These are phyloP conservation scores for Pangasianodon hypophthalmus DNA, from an alignment of 2,113 vertebrate species.

Conservation along the genomic window DNA sequence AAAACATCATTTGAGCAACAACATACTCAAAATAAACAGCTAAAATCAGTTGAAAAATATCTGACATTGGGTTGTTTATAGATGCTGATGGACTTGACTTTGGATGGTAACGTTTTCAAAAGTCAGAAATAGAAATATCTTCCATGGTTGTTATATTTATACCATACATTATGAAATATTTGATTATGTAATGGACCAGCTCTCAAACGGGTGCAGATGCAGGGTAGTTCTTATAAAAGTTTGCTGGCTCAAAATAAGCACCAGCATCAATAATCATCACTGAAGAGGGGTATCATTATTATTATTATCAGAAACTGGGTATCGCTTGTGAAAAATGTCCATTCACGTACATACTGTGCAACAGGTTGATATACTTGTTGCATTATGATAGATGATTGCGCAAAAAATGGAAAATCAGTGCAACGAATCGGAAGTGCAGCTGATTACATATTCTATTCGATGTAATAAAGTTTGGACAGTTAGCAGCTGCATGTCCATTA, in stretches of 20 bases:
- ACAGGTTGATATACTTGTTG: background rate
- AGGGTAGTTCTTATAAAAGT: background rate
- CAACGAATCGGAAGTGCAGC: background rate
- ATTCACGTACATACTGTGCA: background rate
- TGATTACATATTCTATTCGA: background rate
- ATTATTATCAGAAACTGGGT: background rate
- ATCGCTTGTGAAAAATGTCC: background rate
- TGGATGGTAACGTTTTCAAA: background rate
- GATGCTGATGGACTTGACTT: background rate
- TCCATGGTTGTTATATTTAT: background rate
- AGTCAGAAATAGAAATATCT: background rate
- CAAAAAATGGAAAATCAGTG: background rate
- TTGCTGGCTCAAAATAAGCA: background rate
- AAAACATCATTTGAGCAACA: background rate
- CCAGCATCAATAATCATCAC: background rate
- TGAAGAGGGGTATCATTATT: background rate
- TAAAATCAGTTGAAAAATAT: background rate
- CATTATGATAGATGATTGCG: background rate
- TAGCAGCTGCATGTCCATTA: background rate
- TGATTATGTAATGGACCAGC: background rate
- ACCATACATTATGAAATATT: background rate
- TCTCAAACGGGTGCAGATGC: background rate
- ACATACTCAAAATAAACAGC: background rate
- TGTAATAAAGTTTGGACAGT: background rate
- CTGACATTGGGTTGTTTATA: background rate